Base-by-base conservation (phyloP, 2,888 invertebrate genomes). In the Melinaea menophilus region DNA sequence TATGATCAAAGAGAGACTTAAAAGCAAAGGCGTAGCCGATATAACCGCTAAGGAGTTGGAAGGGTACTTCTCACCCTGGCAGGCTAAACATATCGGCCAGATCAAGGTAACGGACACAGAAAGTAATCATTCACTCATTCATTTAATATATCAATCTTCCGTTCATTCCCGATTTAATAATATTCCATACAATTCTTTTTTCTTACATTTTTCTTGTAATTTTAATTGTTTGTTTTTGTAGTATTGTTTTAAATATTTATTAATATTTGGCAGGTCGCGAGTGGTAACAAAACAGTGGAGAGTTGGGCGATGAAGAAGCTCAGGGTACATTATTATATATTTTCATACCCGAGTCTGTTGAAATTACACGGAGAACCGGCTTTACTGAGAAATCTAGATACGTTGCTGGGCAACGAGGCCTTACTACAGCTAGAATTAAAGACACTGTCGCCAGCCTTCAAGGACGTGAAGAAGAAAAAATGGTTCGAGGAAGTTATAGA, bases 401-500 rank as follows among this genome's bases (percentile, higher is more conserved):
- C 91, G 5, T 86, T 96, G 64, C 86, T 97, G 67, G 94, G 94
- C 63, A 96, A 96, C 81, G 96, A 96, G 84, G 97, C 97, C 34
- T 92, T 97, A 72, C 87, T 97, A 67, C 95, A 96, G 82, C 87
- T 97, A 76, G 95, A 96, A 78, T 90, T 97, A 80, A 94, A 94
- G 76, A 94, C 96, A 56, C 86, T 97, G 68, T 93, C 95, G 65
- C 94, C 95, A 11, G 94, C 95, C 5, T 96, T 97, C 81, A 94
- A 94, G 72, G 95, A 96, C 73, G 92, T 91, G 3, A 90, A 92
- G 54, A 95, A 95, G 81, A 92, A 94, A 74, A 92, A 93, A 79
- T 97, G 96, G 96, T 97, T 96, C 81, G 94, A 95, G 73, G 96
- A 97, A 90, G 95, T 96, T 64, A 92, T 97, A 81, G 96, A 96